A percentile compares a stretch with the other conserved stretches of the same genome.
These are phyloP conservation scores for Copidosoma aretas DNA, from an alignment of 2,888 invertebrate species.

Conservation along the genomic window DNA sequence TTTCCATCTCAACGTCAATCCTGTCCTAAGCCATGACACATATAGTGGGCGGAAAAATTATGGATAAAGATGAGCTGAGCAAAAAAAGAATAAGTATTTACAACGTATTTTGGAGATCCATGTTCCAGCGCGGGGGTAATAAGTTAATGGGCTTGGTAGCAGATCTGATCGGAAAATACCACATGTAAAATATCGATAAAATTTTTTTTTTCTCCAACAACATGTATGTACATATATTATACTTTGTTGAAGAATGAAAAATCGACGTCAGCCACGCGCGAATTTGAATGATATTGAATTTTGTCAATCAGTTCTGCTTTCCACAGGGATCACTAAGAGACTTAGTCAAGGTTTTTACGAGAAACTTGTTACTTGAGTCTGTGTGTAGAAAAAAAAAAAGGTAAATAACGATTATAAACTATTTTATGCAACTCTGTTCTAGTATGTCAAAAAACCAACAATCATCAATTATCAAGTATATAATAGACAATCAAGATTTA, in stretches of 20 bases:
- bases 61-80: conserved; percentile 14
- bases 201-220: not conserved
- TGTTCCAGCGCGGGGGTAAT: conserved; percentile 46
- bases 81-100: conserved; percentile 4
- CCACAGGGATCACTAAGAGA: conserved; percentile 45
- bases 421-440: conserved; percentile 48
- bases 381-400: conserved; percentile 8
- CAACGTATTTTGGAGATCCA: conserved; percentile 43
- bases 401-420: conserved; percentile 46
- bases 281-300: conserved; percentile 8
- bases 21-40: conserved; percentile 9
- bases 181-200: no score
- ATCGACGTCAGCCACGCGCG: conserved; percentile 35
- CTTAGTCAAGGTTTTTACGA: conserved; percentile 32
- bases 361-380: conserved; percentile 46
- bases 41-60: not conserved
- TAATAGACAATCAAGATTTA: no score
- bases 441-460: conserved; percentile 49
- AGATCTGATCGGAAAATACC: conserved; percentile 52
- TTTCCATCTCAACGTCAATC: conserved; percentile 1
- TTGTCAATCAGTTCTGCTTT: conserved; percentile 50
- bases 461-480: conserved; percentile 12
- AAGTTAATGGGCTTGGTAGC: conserved; percentile 41
- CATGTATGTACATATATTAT: no score
- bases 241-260: no score